Base-by-base conservation (phyloP, 2,888 invertebrate species). In the Cotesia congregata region DNA sequence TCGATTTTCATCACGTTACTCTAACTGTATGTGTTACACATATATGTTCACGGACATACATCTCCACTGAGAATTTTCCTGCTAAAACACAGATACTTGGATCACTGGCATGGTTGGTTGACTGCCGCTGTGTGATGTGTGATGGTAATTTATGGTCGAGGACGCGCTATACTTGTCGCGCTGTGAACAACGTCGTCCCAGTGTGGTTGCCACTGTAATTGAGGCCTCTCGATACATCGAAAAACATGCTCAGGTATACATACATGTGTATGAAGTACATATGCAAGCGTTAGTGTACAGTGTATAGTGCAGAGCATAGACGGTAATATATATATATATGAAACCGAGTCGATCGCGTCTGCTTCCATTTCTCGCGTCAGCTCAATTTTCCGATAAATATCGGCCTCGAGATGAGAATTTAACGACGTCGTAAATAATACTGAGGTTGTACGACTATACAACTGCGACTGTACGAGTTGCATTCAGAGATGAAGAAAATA, bases 1-100 rank as follows among this genome's bases (percentile, higher is more conserved):
- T 78, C 70, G 77, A 76, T 78, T 77, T 79, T 79, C 78, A 72
- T 71, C 79, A 69, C 73, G 75, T 74, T 77, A 68, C 67, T 41
- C 30, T 75, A 61, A 39, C 15, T 38, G 50, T 69, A 17, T 68
- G 38, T 61, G 30, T 30, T 3, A 39, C n/a, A 72, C n/a, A 72
- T 69, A 64, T 7, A 7, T 67, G 40, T 50, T 60, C 17, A 40
- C 6, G 5, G 40, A 12, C 9, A 6, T 72, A 12, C 50, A 12
- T 68, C 9, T 9, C 68, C 20, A 30, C 12, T 9, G 41, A 68
- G 15, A 38, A 38, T 50, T 39, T 38, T 68, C 39, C 50, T 9
- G 15, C 7, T 39, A 68, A 30, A 17, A 38, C 50, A 41, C 39
- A 12, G 50, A 68, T 39, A 41, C 50, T 50, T 50, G 50, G 9